Conservation (phyloP, 2,888 invertebrate species). For the Sympetrum striolatum region DNA sequence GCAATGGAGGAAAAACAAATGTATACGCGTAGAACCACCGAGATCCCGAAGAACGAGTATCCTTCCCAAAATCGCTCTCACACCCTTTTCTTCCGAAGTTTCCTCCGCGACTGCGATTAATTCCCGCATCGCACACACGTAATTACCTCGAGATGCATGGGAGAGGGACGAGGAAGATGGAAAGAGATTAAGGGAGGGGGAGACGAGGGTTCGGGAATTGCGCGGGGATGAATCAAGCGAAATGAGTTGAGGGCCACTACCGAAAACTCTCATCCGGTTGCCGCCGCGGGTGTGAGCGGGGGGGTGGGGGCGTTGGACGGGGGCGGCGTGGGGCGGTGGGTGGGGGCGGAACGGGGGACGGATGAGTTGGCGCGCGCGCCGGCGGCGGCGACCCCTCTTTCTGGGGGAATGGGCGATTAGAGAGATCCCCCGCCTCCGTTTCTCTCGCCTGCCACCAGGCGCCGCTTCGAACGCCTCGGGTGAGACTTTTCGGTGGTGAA, state of each 20-base stretch:
- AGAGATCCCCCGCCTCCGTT: neutral
- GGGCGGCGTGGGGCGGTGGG: neutral
- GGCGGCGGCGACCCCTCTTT: neutral
- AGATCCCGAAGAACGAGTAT: too few species aligned
- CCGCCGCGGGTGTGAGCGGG: neutral
- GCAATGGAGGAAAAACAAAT: too few species aligned
- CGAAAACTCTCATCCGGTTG: neutral
- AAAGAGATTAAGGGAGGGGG: neutral
- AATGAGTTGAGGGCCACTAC: constrained; percentile 36
- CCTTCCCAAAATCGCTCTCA: neutral
- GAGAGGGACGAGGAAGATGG: neutral
- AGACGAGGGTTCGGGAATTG: neutral
- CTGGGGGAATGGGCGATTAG: constrained; percentile 24
- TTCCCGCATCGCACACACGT: neutral
- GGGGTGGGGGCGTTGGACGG: neutral
- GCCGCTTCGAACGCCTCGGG: constrained; percentile 30
- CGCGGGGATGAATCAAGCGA: constrained; percentile 20
- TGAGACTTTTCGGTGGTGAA: neutral
- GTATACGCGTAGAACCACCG: too few species aligned
- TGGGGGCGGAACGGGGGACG: neutral
- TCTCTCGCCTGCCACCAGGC: constrained; percentile 10
- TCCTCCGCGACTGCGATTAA: neutral
- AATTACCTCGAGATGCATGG: neutral
- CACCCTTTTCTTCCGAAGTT: neutral
- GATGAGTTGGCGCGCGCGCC: constrained; percentile 15